These are phyloP conservation scores for Bubo bubo DNA, from an alignment of 2,113 vertebrate species.

Conservation along the genomic window DNA sequence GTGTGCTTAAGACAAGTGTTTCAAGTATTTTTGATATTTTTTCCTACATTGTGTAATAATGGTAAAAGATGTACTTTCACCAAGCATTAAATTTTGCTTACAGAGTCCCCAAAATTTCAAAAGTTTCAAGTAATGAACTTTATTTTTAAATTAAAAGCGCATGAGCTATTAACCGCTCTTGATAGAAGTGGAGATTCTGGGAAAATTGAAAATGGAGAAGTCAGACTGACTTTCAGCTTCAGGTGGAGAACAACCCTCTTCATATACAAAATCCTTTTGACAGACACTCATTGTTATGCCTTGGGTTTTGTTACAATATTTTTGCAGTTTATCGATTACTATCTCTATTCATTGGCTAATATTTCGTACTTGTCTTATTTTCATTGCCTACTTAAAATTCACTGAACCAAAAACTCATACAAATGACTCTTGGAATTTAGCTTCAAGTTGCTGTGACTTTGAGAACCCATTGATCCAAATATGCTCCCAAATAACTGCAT, in stretches of 20 bases:
- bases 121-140: neutral
- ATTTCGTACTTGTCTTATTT: constrained; percentile 58
- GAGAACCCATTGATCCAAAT: constrained; percentile 60
- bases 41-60: neutral
- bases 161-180: neutral
- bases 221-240: neutral
- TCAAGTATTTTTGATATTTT: neutral
- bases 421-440: constrained; percentile 3
- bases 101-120: neutral
- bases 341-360: neutral
- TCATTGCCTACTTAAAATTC: constrained; percentile 66
- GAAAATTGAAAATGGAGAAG: neutral
- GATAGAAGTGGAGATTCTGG: neutral
- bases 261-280: neutral
- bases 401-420: constrained; percentile 22
- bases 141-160: neutral
- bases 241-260: neutral
- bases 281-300: neutral
- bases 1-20: neutral
- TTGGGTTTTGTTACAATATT: neutral
- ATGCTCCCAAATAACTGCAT: neutral
- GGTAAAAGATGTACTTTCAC: neutral
- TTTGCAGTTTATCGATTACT: constrained; percentile 14
- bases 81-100: neutral
- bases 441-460: constrained; percentile 44